These are phyloP conservation scores for Tachypleus tridentatus DNA, from an alignment of 1,140 invertebrate genomes.

Conservation along the genomic window DNA sequence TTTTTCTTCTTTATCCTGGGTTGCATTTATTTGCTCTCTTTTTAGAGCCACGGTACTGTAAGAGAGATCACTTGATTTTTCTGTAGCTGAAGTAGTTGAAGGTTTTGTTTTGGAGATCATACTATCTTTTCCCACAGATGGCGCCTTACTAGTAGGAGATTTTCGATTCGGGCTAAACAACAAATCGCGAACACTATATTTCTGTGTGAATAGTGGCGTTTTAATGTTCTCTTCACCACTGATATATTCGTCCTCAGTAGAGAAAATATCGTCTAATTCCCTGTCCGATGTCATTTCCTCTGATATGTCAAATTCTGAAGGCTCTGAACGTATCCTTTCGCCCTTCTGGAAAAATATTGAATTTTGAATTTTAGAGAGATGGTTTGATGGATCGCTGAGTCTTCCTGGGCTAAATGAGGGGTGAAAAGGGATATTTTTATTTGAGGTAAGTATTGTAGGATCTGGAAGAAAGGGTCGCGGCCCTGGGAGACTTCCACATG, in stretches of 20 bases:
- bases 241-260: constrained; percentile 12
- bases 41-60: no score
- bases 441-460: constrained; percentile 8
- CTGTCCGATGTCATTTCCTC: constrained; percentile 23
- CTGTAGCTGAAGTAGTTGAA: no score
- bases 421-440: constrained; percentile 26
- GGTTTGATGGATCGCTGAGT: constrained; percentile 5
- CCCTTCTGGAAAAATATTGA: background rate
- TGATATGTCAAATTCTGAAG: constrained; percentile 21
- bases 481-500: constrained; percentile 21
- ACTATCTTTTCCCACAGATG: no score
- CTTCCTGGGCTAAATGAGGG: background rate
- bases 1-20: no score
- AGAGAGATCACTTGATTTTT: no score
- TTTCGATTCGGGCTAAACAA: no score
- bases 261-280: constrained; percentile 21
- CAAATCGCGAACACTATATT: no score
- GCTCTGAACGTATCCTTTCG: constrained; percentile 15
- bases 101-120: no score
- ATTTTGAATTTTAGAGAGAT: constrained; percentile 1
- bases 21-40: no score
- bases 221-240: no score
- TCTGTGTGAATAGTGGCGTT: no score
- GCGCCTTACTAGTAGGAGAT: no score
- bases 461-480: constrained; percentile 23